A percentile compares a stretch with the other conserved stretches of the same genome.
Evolutionary conservation across 2,888 invertebrate genomes (phyloP).

Genomic region (Drosophila gaucha): DNA sequence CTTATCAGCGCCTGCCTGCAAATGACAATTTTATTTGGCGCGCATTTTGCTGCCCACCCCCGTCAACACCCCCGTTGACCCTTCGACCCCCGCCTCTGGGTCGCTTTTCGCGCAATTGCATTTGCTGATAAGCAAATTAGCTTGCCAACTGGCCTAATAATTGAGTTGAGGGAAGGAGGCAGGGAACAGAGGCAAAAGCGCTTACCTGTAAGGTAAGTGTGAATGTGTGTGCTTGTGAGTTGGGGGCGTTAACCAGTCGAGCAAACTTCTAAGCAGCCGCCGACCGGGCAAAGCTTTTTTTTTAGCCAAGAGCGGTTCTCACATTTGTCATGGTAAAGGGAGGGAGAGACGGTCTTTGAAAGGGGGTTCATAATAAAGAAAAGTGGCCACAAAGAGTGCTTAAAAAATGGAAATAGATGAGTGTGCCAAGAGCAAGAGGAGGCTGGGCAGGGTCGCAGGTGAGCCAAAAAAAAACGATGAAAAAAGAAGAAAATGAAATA

Average conservation of each 20-base stretch:
- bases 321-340: conserved; percentile 70
- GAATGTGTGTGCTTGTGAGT: background rate
- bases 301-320: conserved; percentile 75
- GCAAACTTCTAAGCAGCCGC: conserved; percentile 72
- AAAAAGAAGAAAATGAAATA: conserved; percentile 9
- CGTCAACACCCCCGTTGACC: background rate
- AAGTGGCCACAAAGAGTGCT: conserved; percentile 81
- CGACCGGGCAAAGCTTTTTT: conserved; percentile 39
- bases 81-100: background rate
- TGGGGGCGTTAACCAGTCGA: conserved; percentile 49
- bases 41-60: conserved; percentile 49
- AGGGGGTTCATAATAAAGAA: conserved; percentile 70
- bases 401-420: conserved; percentile 78
- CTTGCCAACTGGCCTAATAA: conserved; percentile 72
- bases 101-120: conserved; percentile 32
- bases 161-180: conserved; percentile 24
- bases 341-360: background rate
- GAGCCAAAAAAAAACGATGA: conserved; percentile 30
- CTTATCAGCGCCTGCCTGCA: conserved; percentile 57
- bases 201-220: conserved; percentile 1
- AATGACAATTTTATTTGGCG: conserved; percentile 74
- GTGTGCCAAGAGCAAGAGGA: conserved; percentile 41
- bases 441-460: conserved; percentile 36
- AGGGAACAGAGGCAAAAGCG: background rate
- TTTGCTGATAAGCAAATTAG: conserved; percentile 75